Percentiles rank a stretch among this genome's conserved stretches.
Evolutionary conservation across 2,113 vertebrate genomes (phyloP).

Genomic region (Desmodus rotundus): DNA sequence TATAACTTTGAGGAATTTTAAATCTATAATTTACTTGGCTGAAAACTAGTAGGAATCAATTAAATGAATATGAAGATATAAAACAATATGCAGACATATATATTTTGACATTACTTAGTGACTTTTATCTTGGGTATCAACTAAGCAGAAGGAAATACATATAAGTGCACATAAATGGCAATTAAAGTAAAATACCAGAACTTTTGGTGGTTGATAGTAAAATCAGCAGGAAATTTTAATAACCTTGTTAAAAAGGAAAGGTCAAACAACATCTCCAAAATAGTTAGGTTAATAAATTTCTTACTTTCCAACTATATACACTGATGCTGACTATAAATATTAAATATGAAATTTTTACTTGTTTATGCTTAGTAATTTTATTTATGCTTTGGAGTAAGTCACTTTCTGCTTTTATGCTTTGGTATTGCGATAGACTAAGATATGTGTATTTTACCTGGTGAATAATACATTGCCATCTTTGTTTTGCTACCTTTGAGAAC

Average conservation of each 20-base stretch:
- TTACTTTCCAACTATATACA: not conserved
- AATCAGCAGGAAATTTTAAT: not conserved
- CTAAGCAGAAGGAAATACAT: not conserved
- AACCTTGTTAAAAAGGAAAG: not conserved
- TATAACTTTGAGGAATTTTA: not conserved
- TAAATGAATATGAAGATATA: not conserved
- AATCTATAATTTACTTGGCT: not conserved
- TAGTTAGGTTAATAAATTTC: not conserved
- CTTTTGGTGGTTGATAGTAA: not conserved
- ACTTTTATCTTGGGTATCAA: not conserved
- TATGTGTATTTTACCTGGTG: not conserved
- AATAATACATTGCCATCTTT: not conserved
- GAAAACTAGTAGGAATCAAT: not conserved
- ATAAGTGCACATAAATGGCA: not conserved
- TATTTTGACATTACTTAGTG: not conserved
- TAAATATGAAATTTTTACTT: not conserved
- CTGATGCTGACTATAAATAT: not conserved
- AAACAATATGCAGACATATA: not conserved
- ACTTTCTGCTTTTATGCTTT: not conserved
- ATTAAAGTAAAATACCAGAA: not conserved
- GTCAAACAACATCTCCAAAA: not conserved
- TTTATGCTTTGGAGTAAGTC: not conserved
- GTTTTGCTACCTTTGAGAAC: not conserved
- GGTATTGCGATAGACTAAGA: not conserved
- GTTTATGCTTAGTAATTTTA: not conserved